These are phyloP conservation scores for Miltochrista miniata DNA, from an alignment of 2,888 invertebrate species.

Conservation along the genomic window DNA sequence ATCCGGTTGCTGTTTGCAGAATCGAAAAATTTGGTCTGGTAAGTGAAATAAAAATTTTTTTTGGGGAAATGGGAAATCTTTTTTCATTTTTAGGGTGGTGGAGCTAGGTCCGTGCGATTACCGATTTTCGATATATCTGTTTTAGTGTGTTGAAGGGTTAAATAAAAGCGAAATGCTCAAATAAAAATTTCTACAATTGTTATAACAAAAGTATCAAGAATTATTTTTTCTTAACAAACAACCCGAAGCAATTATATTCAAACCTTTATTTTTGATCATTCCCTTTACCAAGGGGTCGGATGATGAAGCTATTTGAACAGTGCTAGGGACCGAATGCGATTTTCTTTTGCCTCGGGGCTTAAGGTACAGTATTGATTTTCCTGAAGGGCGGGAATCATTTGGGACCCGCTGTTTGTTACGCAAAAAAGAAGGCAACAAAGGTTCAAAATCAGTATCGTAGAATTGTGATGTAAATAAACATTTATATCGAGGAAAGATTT, in stretches of 20 bases:
- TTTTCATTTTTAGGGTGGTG: too few species aligned
- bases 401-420: conserved; percentile 15
- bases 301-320: conserved; percentile 28
- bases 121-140: too few species aligned
- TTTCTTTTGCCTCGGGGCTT: conserved; percentile 32
- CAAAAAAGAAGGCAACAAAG: conserved; percentile 11
- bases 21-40: too few species aligned
- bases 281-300: conserved; percentile 21
- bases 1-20: too few species aligned
- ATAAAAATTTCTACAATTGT: background rate
- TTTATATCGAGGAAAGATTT: too few species aligned
- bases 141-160: too few species aligned
- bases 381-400: conserved; percentile 11
- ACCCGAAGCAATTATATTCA: conserved; percentile 7
- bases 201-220: background rate
- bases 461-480: too few species aligned
- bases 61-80: too few species aligned
- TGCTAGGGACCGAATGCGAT: conserved; percentile 31
- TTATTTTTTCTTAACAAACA: background rate
- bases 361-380: conserved; percentile 35
- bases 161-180: background rate
- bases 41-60: too few species aligned
- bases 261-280: conserved; percentile 9
- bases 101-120: too few species aligned
- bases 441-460: background rate